Base-by-base conservation (phyloP, 37 sponge, comb jelly and placozoan genomes). In the Dysidea cf. avara region DNA sequence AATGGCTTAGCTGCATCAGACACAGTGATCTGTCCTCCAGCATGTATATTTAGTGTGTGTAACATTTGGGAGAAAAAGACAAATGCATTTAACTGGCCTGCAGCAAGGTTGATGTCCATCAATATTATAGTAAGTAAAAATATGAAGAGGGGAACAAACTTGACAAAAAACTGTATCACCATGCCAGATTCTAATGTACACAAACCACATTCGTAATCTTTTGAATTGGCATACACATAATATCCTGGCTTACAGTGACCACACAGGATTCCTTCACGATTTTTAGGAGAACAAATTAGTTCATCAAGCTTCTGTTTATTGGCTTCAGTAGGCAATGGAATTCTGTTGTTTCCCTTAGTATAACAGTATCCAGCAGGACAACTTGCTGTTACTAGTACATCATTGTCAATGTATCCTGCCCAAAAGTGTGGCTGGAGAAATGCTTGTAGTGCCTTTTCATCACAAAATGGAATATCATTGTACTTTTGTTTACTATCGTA, bases 221-320 rank as follows among this genome's bases (percentile, higher is more conserved):
- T 26, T 38, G 62, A 58, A 20, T 80, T 79, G 22, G 56, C 68
- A 14, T 66, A 25, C 2, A 75, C 61, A 12, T 46, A 35, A 32
- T 53, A 70, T 20, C 22, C 31, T 17, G 34, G 33, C 24, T 24
- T 30, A 29, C 90, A 89, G 14, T 75, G n/a, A 4, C 90, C 85
- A 64, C 90, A 89, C n/a, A 89, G 56, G 12, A 28, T 43, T n/a
- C 81, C 85, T 29, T 35, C 52, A 17, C 90, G 34, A 33, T 84
- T 80, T 22, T 55, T 39, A 26, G 35, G 9, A 0, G 40, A 58
- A 78, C 85, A 85, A 34, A 85, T 20, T 1, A 18, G 21, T 20
- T 1, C 57, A 60, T 53, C 28, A 17, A 33, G 26, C 17, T 22
- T n/a, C n/a, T n/a, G n/a, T n/a, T n/a, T n/a, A n/a, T n/a, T n/a